phyloP scores from a whole-genome alignment of 1,140 invertebrate genomes.

The Heliconius hewitsoni region DNA sequence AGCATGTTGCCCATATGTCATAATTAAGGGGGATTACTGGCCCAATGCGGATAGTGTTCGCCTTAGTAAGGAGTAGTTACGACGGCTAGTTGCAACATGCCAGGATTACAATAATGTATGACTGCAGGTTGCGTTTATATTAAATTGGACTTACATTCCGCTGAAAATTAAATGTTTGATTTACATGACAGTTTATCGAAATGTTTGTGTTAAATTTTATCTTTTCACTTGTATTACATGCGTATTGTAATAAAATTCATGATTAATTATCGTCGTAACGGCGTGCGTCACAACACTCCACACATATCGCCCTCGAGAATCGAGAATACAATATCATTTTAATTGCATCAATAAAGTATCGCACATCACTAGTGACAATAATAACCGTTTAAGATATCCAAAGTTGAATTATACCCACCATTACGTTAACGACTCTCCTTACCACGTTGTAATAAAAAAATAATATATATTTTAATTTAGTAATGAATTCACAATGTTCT shows the following conservation, averaged over 20 bases:
- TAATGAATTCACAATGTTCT: slow-evolving; percentile 29
- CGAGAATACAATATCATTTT: slow-evolving; percentile 40
- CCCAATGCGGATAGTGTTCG: slow-evolving; percentile 43
- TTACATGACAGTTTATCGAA: background rate
- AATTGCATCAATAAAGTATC: slow-evolving; percentile 27
- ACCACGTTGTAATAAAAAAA: slow-evolving; percentile 7
- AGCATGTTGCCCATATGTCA: slow-evolving; percentile 48
- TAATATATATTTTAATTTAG: slow-evolving; percentile 23
- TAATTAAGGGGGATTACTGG: slow-evolving; percentile 57
- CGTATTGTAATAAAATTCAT: slow-evolving; percentile 3
- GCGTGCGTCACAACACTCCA: slow-evolving; percentile 18
- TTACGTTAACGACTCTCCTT: slow-evolving; percentile 12
- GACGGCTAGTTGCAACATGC: slow-evolving; percentile 39
- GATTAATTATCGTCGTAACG: background rate
- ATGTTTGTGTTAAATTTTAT: slow-evolving; percentile 20
- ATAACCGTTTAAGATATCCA: background rate
- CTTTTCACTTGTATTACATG: slow-evolving; percentile 1
- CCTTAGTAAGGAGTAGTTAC: slow-evolving; percentile 39
- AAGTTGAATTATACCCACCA: slow-evolving; percentile 16
- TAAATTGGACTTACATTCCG: slow-evolving; percentile 31
- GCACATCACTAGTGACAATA: slow-evolving; percentile 20
- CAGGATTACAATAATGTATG: slow-evolving; percentile 62
- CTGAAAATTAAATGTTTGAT: background rate
- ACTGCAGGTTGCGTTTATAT: slow-evolving; percentile 29
- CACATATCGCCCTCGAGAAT: slow-evolving; percentile 20